Evolutionary conservation across 2,797 vertebrate genomes (phyloP).

Genomic region (Gymnocypris eckloni): DNA sequence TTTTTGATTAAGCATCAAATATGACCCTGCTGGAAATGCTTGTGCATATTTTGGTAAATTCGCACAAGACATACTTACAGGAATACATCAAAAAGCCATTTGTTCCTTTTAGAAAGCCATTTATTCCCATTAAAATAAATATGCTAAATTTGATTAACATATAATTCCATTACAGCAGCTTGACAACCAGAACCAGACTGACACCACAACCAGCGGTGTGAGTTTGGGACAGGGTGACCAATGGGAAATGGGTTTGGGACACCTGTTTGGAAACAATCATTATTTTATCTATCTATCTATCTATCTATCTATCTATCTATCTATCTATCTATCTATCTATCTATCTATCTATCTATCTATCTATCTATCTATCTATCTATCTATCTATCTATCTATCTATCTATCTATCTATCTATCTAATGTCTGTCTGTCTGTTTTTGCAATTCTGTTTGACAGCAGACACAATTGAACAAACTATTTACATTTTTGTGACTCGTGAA

Average conservation of each 20-base stretch:
- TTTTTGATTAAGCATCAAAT: slow-evolving; percentile 34
- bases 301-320: too few relatives aligned
- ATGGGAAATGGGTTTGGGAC: not conserved
- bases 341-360: too few relatives aligned
- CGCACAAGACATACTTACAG: not conserved
- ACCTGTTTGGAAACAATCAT: not conserved
- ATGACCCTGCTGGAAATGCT: slow-evolving; percentile 18
- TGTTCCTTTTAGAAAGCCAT: slow-evolving; percentile 5
- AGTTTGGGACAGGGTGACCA: not conserved
- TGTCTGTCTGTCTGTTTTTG: not conserved
- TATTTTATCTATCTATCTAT: not conserved
- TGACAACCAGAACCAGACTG: not conserved
- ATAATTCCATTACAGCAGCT: not conserved
- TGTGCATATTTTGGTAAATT: slow-evolving; percentile 18
- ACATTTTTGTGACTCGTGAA: too few relatives aligned
- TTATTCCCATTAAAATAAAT: not conserved
- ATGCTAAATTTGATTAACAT: not conserved
- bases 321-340: not conserved
- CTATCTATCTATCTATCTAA: too few relatives aligned
- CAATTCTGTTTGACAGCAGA: not conserved
- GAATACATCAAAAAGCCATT: slow-evolving; percentile 8
- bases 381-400: not conserved
- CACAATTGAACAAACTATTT: not conserved
- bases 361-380: not conserved
- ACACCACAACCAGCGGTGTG: not conserved